Evolutionary conservation across 2,888 invertebrate species (phyloP).

Genomic region (Perithous albicinctus): DNA sequence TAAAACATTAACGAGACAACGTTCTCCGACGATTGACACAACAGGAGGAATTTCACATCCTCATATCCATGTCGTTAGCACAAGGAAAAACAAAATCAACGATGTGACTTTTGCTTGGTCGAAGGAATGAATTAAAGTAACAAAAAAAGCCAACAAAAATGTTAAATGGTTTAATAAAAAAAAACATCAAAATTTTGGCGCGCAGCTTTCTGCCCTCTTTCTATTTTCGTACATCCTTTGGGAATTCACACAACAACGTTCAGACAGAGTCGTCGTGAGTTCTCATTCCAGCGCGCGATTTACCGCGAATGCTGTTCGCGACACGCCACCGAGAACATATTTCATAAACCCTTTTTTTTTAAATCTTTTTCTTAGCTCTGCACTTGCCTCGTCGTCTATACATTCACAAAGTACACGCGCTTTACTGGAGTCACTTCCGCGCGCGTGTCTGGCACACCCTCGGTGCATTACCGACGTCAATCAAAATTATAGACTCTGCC

Average conservation of each 20-base stretch:
- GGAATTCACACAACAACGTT: conserved; percentile 27
- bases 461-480: conserved; percentile 55
- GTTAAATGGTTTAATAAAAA: conserved; percentile 48
- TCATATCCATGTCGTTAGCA: background rate
- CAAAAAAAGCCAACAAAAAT: conserved; percentile 2
- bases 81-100: background rate
- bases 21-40: background rate
- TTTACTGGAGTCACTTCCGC: conserved; percentile 49
- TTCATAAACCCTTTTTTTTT: conserved; percentile 28
- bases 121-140: background rate
- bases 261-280: conserved; percentile 48
- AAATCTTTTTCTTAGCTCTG: conserved; percentile 23
- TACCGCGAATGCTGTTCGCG: conserved; percentile 54
- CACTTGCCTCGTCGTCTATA: background rate
- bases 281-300: conserved; percentile 53
- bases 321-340: conserved; percentile 40
- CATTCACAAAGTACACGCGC: conserved; percentile 2
- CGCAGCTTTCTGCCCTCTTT: conserved; percentile 27
- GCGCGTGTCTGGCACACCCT: conserved; percentile 23
- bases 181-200: conserved; percentile 41
- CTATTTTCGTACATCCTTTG: conserved; percentile 72
- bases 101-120: background rate
- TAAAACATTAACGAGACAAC: conserved; percentile 15
- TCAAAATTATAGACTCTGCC: conserved; percentile 30
- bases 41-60: conserved; percentile 3